Base-by-base conservation (phyloP, 2,888 invertebrate genomes). In the Sympetrum striolatum region DNA sequence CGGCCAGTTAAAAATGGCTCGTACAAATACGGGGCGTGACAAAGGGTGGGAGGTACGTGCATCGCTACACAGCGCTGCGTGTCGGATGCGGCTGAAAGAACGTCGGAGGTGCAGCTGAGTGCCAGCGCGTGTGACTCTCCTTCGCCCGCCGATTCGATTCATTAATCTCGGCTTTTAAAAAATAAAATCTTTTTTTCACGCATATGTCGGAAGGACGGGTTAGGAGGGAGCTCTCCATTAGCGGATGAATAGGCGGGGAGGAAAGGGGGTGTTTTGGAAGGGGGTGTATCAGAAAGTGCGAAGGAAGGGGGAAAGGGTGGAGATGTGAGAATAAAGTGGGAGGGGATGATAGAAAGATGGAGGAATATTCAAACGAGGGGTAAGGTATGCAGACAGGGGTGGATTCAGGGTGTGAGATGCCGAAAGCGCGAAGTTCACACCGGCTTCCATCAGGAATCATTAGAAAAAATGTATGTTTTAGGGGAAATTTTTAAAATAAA, bases 101-200 rank as follows among this genome's bases (percentile, higher is more conserved):
- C 86, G 31, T 18, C 53, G 39, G 37, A 60, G 22, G 37, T 60
- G 86, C 60, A 64, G 86, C 86, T 86, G 64, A 64, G 82, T 15
- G 82, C 53, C 53, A 53, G 86, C 86, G 86, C 60, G 86, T 86
- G 86, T 60, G 60, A 82, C 58, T 82, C 60, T 86, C 60, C 86
- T 86, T 35, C 60, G 86, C 22, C 86, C 86, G 60, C 58, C 86
- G 37, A 86, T 86, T 86, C 86, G 86, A 86, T 86, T 86, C 86
- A 86, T 86, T 86, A 86, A 86, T 86, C 86, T 86, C 60, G 86
- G 60, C 86, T 86, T 86, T 86, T 86, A 86, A 86, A 82, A 86
- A 86, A 86, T 86, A 60, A 86, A 86, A 64, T 60, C n/a, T 35
- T 86, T 86, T 82, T 86, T 86, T 60, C 86, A 86, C 86, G 86